phyloP scores from a whole-genome alignment of 2,888 invertebrate genomes.

The Portevinia maculata region DNA sequence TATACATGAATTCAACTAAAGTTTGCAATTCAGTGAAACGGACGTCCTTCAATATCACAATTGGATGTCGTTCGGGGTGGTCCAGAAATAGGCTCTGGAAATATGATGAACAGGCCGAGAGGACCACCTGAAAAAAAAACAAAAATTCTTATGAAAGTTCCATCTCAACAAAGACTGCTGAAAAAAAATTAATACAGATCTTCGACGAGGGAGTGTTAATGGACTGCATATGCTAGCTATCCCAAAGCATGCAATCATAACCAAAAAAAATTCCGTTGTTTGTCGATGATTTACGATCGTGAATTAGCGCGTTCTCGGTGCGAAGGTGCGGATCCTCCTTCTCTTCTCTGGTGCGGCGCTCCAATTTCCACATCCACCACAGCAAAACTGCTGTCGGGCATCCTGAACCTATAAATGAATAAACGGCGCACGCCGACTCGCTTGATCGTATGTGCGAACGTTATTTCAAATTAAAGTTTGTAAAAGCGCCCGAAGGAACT shows the following conservation, averaged over 20 bases:
- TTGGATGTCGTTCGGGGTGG: slow-evolving; percentile 95
- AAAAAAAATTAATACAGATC: slow-evolving; percentile 3
- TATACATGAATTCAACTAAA: slow-evolving; percentile 98
- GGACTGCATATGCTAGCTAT: slow-evolving; percentile 17
- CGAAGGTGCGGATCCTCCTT: slow-evolving; percentile 50
- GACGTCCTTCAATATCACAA: slow-evolving; percentile 97
- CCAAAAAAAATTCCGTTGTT: slow-evolving; percentile 13
- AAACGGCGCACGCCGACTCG: slow-evolving; percentile 20
- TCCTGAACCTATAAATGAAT: slow-evolving; percentile 29
- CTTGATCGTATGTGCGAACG: slow-evolving; percentile 63
- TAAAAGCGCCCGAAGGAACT: slow-evolving; percentile 56
- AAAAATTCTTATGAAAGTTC: slow-evolving; percentile 12
- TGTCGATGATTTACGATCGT: slow-evolving; percentile 53
- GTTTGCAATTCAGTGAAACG: slow-evolving; percentile 94
- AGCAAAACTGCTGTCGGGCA: slow-evolving; percentile 40
- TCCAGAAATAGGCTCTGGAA: slow-evolving; percentile 96
- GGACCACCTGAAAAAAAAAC: slow-evolving; percentile 88
- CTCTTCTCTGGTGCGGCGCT: slow-evolving; percentile 18
- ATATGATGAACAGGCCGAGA: slow-evolving; percentile 97
- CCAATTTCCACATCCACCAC: slow-evolving; percentile 40
- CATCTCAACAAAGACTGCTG: background rate
- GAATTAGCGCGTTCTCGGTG: slow-evolving; percentile 48
- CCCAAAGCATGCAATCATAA: slow-evolving; percentile 2
- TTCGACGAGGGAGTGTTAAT: slow-evolving; percentile 22
- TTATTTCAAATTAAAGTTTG: slow-evolving; percentile 67